phyloP scores from a whole-genome alignment of 2,797 vertebrate species.

The Margarornis squamiger region DNA sequence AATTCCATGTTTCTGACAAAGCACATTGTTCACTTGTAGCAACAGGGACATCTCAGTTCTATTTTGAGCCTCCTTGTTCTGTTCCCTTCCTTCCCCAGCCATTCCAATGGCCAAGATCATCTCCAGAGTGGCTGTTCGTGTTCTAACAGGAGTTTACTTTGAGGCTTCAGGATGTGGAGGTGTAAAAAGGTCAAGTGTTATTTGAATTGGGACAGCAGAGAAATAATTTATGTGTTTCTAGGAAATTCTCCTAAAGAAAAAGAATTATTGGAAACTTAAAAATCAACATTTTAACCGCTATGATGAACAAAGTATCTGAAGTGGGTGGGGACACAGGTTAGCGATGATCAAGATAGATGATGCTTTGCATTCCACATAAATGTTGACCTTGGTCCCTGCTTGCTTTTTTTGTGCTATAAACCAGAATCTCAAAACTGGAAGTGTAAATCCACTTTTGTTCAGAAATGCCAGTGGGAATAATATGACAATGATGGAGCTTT shows the following conservation, averaged over 20 bases:
- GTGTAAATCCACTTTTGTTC: background rate
- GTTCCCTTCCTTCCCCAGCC: background rate
- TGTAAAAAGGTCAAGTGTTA: background rate
- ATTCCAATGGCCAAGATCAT: background rate
- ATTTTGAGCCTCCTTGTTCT: constrained; percentile 10
- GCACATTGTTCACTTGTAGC: background rate
- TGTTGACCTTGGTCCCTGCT: background rate
- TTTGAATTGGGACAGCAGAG: background rate
- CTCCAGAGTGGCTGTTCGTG: background rate
- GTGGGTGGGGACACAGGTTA: background rate
- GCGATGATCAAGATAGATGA: background rate
- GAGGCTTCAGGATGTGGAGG: background rate
- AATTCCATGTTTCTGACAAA: constrained; percentile 28
- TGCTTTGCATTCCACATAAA: background rate
- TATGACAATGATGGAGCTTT: constrained; percentile 15
- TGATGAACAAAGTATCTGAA: background rate
- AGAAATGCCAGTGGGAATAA: constrained; percentile 24
- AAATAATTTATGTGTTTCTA: background rate
- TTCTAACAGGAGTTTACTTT: background rate
- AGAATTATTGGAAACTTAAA: background rate
- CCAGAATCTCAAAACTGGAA: background rate
- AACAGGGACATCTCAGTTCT: background rate
- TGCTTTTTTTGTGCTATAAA: background rate
- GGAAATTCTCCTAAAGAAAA: background rate
- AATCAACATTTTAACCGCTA: background rate